Evolutionary conservation across 2,797 vertebrate species (phyloP).

Genomic region (Micromesistius poutassou): DNA sequence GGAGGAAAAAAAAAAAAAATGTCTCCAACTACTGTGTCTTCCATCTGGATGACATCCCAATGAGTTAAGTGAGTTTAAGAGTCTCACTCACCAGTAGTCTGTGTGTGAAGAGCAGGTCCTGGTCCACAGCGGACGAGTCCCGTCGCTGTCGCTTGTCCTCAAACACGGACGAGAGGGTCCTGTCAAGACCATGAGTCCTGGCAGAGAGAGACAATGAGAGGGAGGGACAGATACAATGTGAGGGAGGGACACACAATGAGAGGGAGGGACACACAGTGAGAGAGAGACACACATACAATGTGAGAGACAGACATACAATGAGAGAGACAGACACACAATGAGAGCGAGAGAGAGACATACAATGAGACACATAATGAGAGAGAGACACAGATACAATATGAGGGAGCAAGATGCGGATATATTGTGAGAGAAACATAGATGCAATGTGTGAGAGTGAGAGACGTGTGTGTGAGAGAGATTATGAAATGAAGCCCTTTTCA

Average conservation of each 20-base stretch:
- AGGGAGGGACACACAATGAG: not conserved
- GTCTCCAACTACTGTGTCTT: not conserved
- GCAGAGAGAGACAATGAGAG: not conserved
- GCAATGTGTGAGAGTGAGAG: not conserved
- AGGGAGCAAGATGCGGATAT: not conserved
- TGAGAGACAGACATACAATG: not conserved
- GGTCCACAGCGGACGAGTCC: constrained; percentile 42
- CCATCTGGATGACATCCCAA: not conserved
- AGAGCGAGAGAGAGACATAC: too few species aligned
- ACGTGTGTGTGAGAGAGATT: not conserved
- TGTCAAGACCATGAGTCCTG: constrained; percentile 51
- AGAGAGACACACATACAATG: not conserved
- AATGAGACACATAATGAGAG: not conserved
- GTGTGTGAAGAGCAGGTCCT: constrained; percentile 62
- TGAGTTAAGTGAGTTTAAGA: not conserved
- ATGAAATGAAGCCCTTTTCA: not conserved
- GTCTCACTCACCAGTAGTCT: constrained; percentile 58
- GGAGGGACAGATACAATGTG: not conserved
- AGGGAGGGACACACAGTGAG: not conserved
- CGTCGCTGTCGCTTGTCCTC: constrained; percentile 63
- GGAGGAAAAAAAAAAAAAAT: not conserved
- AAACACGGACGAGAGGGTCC: constrained; percentile 42
- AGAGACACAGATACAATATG: not conserved
- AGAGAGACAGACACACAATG: not conserved
- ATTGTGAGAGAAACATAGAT: not conserved